Base-by-base conservation (phyloP, 2,797 vertebrate genomes). In the Hapalemur alaotrensis region DNA sequence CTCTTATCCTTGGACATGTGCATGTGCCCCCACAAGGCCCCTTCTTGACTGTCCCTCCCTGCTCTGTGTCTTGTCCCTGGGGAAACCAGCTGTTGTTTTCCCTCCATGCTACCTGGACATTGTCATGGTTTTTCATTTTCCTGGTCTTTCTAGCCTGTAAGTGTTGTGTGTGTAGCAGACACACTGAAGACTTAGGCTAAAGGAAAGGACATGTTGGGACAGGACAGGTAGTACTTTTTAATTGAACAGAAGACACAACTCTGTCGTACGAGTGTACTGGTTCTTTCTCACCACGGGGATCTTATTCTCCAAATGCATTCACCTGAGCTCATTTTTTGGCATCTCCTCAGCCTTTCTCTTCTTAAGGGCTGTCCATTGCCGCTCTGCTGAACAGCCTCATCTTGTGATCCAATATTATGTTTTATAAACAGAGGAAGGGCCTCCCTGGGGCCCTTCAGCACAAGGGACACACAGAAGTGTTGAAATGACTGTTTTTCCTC, bases 221-320 rank as follows among this genome's bases (percentile, higher is more conserved):
- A 3, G 22, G 7, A 7, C 1, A 30, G 23, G 17, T 13, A 46
- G 4, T 83, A 46, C 14, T 41, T 67, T 63, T 54, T 52, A 48
- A 54, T 8, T 63, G 28, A 69, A 6, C 32, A 35, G 18, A 63
- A 22, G 30, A 17, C 5, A 17, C 5, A 48, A 7, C 9, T 85
- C 52, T 67, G 2, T 1, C 65, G 7, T 65, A 28, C 14, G 25
- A 65, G 23, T 59, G 25, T 11, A 11, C 30, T 35, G 32, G 7
- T n/a, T 2, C 22, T 79, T 20, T 5, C 11, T 59, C 8, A 15
- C 2, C 20, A 8, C 0, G 1, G 2, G 35, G 22, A 9, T 3
- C 52, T n/a, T 61, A 48, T 50, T 35, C 23, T 23, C n/a, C 38
- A 25, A 11, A 14, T 65, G 1, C 4, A 3, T 41, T 35, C 30